Evolutionary conservation across 2,113 vertebrate genomes (phyloP).

Genomic region (Nyctereutes procyonoides): DNA sequence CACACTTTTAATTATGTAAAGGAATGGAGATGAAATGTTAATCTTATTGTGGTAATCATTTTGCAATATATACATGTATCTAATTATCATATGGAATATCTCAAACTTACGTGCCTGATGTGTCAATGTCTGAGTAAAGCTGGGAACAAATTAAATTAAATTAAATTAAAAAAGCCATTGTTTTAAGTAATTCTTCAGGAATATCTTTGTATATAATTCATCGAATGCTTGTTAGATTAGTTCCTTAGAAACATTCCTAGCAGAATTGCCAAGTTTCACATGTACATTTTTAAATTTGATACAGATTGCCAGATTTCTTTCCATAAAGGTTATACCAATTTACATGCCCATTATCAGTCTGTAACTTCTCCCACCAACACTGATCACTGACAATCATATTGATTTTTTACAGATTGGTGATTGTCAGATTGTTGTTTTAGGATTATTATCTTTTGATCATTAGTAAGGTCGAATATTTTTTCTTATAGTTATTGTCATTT

Average conservation of each 20-base stretch:
- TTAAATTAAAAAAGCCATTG: background rate
- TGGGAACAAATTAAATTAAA: background rate
- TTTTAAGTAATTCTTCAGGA: constrained; percentile 24
- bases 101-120: background rate
- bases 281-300: constrained; percentile 6
- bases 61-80: background rate
- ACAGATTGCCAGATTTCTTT: background rate
- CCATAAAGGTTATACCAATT: background rate
- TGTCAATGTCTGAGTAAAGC: background rate
- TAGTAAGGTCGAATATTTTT: background rate
- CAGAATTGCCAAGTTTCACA: background rate
- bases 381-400: background rate
- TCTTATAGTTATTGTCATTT: background rate
- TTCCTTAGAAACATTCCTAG: background rate
- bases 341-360: background rate
- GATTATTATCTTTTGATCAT: constrained; percentile 19
- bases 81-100: background rate
- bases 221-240: background rate
- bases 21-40: background rate
- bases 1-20: background rate
- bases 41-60: background rate
- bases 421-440: background rate
- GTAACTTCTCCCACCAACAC: background rate
- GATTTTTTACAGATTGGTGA: background rate
- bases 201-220: background rate